These are phyloP conservation scores for Eristalinus sepulchralis DNA, from an alignment of 2,888 invertebrate species.

Conservation along the genomic window DNA sequence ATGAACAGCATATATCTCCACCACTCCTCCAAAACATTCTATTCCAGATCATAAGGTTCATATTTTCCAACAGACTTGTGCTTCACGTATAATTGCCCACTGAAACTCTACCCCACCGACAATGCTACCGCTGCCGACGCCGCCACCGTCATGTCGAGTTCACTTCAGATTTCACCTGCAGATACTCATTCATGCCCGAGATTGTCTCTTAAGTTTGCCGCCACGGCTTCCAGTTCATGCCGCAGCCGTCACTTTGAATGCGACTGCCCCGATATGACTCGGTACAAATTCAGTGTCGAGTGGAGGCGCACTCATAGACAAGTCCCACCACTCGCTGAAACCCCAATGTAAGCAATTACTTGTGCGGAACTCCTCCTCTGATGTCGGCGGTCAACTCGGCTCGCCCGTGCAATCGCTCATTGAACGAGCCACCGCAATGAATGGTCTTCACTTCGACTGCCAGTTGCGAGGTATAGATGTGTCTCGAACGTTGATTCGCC, in stretches of 20 bases:
- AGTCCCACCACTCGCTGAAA: slow-evolving; percentile 1
- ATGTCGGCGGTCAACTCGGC: slow-evolving; percentile 27
- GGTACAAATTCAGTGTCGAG: slow-evolving; percentile 57
- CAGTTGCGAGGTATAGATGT: slow-evolving; percentile 45
- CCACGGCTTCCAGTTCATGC: slow-evolving; percentile 7
- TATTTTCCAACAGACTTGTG: slow-evolving; percentile 20
- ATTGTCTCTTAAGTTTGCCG: slow-evolving; percentile 46
- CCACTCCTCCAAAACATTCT: not conserved
- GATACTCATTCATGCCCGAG: slow-evolving; percentile 41
- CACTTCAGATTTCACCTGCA: slow-evolving; percentile 58
- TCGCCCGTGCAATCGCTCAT: slow-evolving; percentile 29
- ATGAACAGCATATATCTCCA: not conserved
- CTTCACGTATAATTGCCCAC: slow-evolving; percentile 37
- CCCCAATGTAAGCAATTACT: slow-evolving; percentile 49
- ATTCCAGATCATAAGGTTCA: not conserved
- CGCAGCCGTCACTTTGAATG: slow-evolving; percentile 48
- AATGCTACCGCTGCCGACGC: not conserved
- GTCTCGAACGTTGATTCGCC: slow-evolving; percentile 32
- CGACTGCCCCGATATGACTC: slow-evolving; percentile 61
- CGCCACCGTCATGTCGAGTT: slow-evolving; percentile 50
- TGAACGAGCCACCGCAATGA: slow-evolving; percentile 45
- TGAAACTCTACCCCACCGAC: not conserved
- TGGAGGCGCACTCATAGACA: slow-evolving; percentile 47
- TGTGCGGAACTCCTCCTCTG: slow-evolving; percentile 26
- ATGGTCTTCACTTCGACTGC: slow-evolving; percentile 52